These are phyloP conservation scores for Heterocephalus glaber DNA, from an alignment of 2,113 vertebrate species.

Conservation along the genomic window DNA sequence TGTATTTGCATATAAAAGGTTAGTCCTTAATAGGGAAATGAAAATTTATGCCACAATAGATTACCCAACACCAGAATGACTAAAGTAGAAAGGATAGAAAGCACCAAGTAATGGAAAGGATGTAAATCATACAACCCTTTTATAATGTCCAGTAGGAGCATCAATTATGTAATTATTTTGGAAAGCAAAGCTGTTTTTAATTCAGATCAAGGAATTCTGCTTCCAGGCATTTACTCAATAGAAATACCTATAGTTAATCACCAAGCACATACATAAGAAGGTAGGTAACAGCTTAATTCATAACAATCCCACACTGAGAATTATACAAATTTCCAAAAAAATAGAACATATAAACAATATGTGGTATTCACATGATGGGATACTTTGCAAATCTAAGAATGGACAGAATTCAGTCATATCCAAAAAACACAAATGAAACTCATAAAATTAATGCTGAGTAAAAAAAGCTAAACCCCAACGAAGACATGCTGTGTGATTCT, in stretches of 20 bases:
- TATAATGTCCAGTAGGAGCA: not conserved
- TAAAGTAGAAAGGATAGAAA: not conserved
- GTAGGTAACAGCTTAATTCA: not conserved
- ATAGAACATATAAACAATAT: not conserved
- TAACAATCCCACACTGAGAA: not conserved
- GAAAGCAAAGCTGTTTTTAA: not conserved
- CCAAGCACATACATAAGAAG: not conserved
- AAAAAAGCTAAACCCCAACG: not conserved
- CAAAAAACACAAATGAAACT: not conserved
- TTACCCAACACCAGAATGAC: not conserved
- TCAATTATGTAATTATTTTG: not conserved
- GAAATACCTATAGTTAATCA: not conserved
- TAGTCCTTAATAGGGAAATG: not conserved
- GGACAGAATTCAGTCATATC: not conserved
- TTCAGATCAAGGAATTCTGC: not conserved
- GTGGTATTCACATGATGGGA: not conserved
- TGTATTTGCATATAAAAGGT: not conserved
- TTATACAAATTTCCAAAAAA: not conserved
- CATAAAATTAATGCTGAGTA: not conserved
- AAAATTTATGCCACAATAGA: not conserved
- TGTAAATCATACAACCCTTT: not conserved
- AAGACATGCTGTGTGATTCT: not conserved
- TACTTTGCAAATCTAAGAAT: not conserved
- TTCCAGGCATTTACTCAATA: no score
- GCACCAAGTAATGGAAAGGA: not conserved